phyloP scores from a whole-genome alignment of 2,888 invertebrate species.

The Ferrisia virgata region DNA sequence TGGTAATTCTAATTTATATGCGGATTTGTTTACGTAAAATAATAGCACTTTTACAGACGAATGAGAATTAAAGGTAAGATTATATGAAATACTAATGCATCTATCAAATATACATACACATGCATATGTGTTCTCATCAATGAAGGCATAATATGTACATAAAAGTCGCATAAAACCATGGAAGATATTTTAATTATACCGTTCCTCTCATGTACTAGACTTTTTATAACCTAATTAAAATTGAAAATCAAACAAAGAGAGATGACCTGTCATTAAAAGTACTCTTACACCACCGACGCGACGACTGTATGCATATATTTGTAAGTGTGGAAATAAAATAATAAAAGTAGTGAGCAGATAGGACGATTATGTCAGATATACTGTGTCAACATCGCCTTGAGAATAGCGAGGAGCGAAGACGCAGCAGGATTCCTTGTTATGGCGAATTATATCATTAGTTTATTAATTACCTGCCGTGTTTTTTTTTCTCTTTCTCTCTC shows the following conservation, averaged over 20 bases:
- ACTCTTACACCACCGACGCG: too few species aligned
- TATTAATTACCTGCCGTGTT: neutral
- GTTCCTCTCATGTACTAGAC: neutral
- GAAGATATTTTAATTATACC: neutral
- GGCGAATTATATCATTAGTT: slow-evolving; percentile 5
- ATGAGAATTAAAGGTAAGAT: neutral
- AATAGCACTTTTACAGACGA: neutral
- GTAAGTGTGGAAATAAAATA: neutral
- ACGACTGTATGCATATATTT: neutral
- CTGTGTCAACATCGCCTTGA: neutral
- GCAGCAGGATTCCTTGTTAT: neutral
- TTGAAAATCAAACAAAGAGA: slow-evolving; percentile 15
- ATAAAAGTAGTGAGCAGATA: neutral
- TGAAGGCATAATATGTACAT: too few species aligned
- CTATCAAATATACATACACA: neutral
- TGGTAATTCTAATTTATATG: neutral
- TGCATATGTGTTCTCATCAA: too few species aligned
- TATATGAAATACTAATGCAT: neutral
- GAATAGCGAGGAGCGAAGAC: neutral
- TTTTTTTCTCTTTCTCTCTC: neutral
- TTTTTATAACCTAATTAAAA: neutral
- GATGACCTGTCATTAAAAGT: neutral
- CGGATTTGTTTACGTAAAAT: neutral
- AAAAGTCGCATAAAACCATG: neutral
- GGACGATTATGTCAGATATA: neutral